Percentiles rank a stretch among this genome's conserved stretches.
These are phyloP conservation scores for Cacoxenus indagator DNA, from an alignment of 2,888 invertebrate genomes.

Conservation along the genomic window DNA sequence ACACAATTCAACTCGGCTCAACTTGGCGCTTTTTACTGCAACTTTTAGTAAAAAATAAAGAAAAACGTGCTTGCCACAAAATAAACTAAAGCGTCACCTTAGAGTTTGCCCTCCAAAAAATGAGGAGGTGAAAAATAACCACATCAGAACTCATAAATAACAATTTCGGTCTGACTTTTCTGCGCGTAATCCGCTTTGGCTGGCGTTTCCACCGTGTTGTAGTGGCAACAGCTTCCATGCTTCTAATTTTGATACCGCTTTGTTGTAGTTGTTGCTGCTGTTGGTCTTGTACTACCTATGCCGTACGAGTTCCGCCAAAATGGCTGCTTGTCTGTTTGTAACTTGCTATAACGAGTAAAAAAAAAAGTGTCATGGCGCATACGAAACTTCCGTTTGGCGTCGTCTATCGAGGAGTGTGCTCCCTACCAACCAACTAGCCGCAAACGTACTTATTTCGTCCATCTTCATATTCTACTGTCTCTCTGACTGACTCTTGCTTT, in stretches of 20 bases:
- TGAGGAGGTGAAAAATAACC: background rate
- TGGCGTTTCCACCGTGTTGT: constrained; percentile 48
- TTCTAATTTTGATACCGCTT: constrained; percentile 57
- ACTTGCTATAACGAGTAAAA: constrained; percentile 35
- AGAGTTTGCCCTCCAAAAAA: background rate
- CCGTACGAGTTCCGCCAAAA: constrained; percentile 13
- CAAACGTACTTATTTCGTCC: background rate
- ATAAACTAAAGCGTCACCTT: background rate
- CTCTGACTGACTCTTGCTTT: background rate
- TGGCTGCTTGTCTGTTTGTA: too few species aligned
- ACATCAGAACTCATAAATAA: constrained; percentile 13
- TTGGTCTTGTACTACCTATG: constrained; percentile 6
- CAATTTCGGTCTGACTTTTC: background rate
- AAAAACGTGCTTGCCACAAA: constrained; percentile 33
- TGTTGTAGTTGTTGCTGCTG: constrained; percentile 15
- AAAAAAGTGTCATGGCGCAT: constrained; percentile 64
- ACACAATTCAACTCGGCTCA: constrained; percentile 19
- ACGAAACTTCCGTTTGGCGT: constrained; percentile 55
- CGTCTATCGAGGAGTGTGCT: background rate
- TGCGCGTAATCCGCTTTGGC: background rate
- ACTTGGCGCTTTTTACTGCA: background rate
- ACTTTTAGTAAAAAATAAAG: constrained; percentile 37
- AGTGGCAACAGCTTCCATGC: constrained; percentile 61
- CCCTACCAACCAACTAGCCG: background rate
- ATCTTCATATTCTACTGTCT: background rate